These are phyloP conservation scores for Sebastes steindachneri DNA, from an alignment of 2,797 vertebrate genomes.

Conservation along the genomic window DNA sequence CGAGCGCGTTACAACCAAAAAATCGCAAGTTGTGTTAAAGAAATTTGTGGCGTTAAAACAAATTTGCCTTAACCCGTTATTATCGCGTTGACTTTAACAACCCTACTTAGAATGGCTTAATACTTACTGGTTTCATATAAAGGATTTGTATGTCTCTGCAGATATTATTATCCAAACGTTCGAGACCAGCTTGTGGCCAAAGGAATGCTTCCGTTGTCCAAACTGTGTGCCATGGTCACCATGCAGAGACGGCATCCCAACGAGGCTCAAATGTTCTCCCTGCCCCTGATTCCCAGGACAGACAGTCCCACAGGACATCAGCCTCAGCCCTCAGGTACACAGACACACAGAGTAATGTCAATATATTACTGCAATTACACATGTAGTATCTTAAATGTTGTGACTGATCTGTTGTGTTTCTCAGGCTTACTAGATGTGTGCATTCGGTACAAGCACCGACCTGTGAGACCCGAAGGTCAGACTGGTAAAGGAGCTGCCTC, in stretches of 20 bases:
- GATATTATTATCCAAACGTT: constrained; percentile 98
- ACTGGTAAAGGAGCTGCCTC: constrained; percentile 73
- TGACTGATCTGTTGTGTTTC: constrained; percentile 8
- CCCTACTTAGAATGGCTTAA: not conserved
- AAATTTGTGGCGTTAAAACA: too few relatives aligned
- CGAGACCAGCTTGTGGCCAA: constrained; percentile 94
- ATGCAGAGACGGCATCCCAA: constrained; percentile 86
- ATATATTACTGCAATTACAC: not conserved
- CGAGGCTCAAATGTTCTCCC: constrained; percentile 88
- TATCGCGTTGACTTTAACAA: too few relatives aligned
- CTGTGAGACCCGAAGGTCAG: constrained; percentile 66
- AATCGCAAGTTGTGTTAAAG: too few relatives aligned
- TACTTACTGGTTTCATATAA: not conserved
- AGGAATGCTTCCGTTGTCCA: constrained; percentile 90
- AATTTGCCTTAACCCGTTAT: too few relatives aligned
- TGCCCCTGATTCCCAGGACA: constrained; percentile 86
- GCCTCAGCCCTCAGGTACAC: constrained; percentile 86
- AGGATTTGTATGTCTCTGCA: constrained; percentile 49
- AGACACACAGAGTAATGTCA: not conserved
- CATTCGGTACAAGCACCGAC: constrained; percentile 85
- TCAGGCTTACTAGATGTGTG: constrained; percentile 91
- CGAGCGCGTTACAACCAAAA: too few relatives aligned
- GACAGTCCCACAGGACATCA: constrained; percentile 72
- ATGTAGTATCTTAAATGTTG: not conserved
- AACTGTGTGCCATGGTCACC: constrained; percentile 94